Evolutionary conservation across 2,888 invertebrate genomes (phyloP), one percentile per base, ranked within the genome.

Genomic region (Helicoverpa assulta): DNA sequence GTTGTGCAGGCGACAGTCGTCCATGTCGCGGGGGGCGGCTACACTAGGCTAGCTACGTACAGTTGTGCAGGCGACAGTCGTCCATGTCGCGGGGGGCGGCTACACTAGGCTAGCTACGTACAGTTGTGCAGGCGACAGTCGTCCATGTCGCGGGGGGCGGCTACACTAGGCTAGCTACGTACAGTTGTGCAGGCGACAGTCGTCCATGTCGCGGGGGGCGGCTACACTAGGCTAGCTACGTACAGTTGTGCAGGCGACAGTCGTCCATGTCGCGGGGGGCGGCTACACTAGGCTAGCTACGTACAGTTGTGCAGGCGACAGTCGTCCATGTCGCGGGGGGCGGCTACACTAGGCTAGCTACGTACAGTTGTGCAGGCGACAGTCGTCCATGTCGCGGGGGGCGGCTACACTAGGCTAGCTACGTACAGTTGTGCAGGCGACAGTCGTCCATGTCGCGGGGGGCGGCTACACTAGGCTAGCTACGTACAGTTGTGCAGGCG

Each of bases 231-330:
- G n/a, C n/a, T n/a, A n/a, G n/a, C n/a, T n/a, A n/a, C 81, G 81
- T 79, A 80, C 79, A 83, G 76, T 84, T 85, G 75, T 83, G 83
- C 52, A 85, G 80, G 66, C 92, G 89, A 87, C 92, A 93, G 88
- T 89, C 88, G 85, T 89, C 88, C 54, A 83, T 69, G 79, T 86
- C 86, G 65, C 6, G 75, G 65, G 4, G 72, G 71, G n/a, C 73
- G 7, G 8, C 33, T 33, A 8, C 33, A 8, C 33, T 33, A 33
- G n/a, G n/a, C n/a, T n/a, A n/a, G n/a, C n/a, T n/a, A n/a, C 50
- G 50, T 50, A 91, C 61, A 33, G 33, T 33, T 33, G 33, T 33
- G 57, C 57, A 64, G 68, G 64, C 54, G 90, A 91, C 91, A 92
- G 87, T 87, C 86, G 82, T 87, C 86, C 53, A 80, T 63, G 76